Conservation (phyloP, 2,888 invertebrate genomes). For the Copidosoma aretas region DNA sequence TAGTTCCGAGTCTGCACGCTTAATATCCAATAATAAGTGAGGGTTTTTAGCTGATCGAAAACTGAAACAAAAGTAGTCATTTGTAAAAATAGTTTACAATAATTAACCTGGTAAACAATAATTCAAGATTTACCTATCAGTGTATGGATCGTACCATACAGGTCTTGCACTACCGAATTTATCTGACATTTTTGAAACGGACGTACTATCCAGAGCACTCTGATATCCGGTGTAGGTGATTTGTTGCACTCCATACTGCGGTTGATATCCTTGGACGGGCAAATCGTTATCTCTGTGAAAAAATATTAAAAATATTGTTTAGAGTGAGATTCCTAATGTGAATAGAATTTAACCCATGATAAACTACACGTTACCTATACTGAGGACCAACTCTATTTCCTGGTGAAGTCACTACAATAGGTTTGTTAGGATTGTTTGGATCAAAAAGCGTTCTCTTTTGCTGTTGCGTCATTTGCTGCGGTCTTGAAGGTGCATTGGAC, state of each 20-base stretch:
- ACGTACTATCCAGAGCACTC: slow-evolving; percentile 49
- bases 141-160: slow-evolving; percentile 68
- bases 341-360: neutral
- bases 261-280: slow-evolving; percentile 48
- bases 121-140: slow-evolving; percentile 61
- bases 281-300: slow-evolving; percentile 52
- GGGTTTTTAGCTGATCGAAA: slow-evolving; percentile 71
- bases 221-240: slow-evolving; percentile 49
- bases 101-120: neutral
- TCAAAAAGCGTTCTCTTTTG: slow-evolving; percentile 68
- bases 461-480: slow-evolving; percentile 45
- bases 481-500: slow-evolving; percentile 40
- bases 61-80: slow-evolving; percentile 51
- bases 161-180: slow-evolving; percentile 66
- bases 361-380: slow-evolving; percentile 46
- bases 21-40: slow-evolving; percentile 71
- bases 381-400: slow-evolving; percentile 59
- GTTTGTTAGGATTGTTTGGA: slow-evolving; percentile 73
- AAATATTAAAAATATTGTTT: neutral
- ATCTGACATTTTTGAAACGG: slow-evolving; percentile 57
- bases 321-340: neutral
- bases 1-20: slow-evolving; percentile 73
- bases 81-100: neutral
- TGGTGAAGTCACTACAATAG: slow-evolving; percentile 71
- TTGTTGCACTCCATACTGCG: slow-evolving; percentile 48